Evolutionary conservation across 2,888 invertebrate genomes (phyloP), one percentile per base, ranked within the genome.

Genomic region (Lasioglossum figueresi): DNA sequence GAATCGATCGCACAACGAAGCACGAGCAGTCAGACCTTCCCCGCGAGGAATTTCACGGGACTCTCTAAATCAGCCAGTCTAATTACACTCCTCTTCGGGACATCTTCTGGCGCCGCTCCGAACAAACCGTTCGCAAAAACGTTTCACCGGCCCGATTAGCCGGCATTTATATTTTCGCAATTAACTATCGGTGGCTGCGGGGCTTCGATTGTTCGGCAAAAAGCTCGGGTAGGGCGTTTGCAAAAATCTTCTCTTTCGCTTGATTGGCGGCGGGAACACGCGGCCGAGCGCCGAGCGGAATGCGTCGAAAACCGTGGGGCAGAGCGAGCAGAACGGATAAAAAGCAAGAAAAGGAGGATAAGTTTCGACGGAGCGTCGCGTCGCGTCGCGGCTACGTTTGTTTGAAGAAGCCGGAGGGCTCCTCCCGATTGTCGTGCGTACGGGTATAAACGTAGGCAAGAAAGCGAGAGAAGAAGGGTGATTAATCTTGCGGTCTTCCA

Each of bases 401-500:
- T 88, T 90, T 82, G 85, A 84, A 85, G 72, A 87, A 82, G 79
- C 27, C 83, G 85, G 80, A 86, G 86, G 75, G 89, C 90, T 91
- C 89, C 90, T 91, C 92, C 91, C 91, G 93, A 93, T 92, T 93
- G 92, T 92, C 91, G 93, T 91, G 92, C 91, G 91, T 91, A 88
- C 85, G 88, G 87, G 90, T 92, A 92, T 92, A 92, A 93, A 92
- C 91, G 90, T 89, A 91, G 91, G 92, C 90, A 93, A 93, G 92
- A 94, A 93, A 93, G 92, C 91, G 91, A 91, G 91, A 93, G 94
- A 94, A 94, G 93, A 93, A 93, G 94, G 94, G 94, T 95, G 94
- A 95, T 95, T 95, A 95, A 94, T 95, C 94, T 95, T 94, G 94
- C 92, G 95, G 95, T 95, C 95, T 94, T 94, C 94, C 93, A 94